Percentiles rank a stretch among this genome's conserved stretches.
Evolutionary conservation across 2,113 vertebrate genomes (phyloP).

Genomic region (Indri indri): DNA sequence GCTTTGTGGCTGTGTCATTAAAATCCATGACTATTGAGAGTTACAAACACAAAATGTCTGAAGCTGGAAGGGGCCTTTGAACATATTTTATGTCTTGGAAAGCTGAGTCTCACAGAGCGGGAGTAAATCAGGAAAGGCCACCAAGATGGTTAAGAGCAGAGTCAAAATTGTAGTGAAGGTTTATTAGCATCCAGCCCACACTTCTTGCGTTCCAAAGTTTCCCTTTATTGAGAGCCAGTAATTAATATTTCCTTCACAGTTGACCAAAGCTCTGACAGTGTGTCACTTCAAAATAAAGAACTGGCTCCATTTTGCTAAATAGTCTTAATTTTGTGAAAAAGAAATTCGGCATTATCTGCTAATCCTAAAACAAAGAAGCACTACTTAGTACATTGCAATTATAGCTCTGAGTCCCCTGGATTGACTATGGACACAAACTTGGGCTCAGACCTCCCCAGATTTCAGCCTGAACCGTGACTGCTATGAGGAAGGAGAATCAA

Average conservation of each 20-base stretch:
- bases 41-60: slow-evolving; percentile 24
- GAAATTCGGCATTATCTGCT: background rate
- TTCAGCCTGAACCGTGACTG: background rate
- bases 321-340: background rate
- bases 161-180: background rate
- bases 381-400: background rate
- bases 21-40: slow-evolving; percentile 28
- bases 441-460: background rate
- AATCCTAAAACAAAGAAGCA: background rate
- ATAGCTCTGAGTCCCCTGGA: background rate
- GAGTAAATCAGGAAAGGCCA: background rate
- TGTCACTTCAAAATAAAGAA: background rate
- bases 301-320: background rate
- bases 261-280: background rate
- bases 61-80: background rate
- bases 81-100: background rate
- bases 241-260: background rate
- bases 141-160: background rate
- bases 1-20: background rate
- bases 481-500: background rate
- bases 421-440: background rate
- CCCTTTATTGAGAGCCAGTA: background rate
- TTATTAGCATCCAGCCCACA: background rate
- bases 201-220: background rate
- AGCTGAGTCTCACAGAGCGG: background rate